A percentile compares a stretch with the other conserved stretches of the same genome.
phyloP scores from a whole-genome alignment of 2,797 vertebrate species.

The Phoxinus dragarum region DNA sequence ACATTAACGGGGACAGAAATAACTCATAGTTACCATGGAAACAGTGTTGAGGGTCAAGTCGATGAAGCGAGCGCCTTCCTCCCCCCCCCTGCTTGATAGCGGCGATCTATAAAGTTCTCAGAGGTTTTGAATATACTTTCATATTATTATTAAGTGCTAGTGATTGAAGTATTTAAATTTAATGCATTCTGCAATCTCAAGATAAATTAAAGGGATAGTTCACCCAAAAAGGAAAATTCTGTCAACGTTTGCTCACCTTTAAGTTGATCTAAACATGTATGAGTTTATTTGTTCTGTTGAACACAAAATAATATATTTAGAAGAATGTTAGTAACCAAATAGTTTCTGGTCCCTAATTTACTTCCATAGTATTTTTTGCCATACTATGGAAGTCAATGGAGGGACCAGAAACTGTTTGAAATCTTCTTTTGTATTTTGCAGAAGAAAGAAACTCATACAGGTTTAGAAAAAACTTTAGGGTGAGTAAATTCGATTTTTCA shows the following conservation, averaged over 20 bases:
- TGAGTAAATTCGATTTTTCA: no score
- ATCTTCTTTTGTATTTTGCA: background rate
- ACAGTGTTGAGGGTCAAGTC: background rate
- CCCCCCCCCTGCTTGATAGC: background rate
- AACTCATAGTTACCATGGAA: constrained; percentile 45
- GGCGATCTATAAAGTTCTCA: background rate
- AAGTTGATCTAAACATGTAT: background rate
- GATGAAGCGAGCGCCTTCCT: background rate
- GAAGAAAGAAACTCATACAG: no score
- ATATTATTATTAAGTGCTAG: background rate
- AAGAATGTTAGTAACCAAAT: background rate
- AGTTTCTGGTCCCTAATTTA: no score
- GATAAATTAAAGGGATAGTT: background rate
- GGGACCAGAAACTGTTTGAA: background rate
- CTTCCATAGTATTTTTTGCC: no score
- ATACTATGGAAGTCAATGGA: background rate
- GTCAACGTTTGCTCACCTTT: no score
- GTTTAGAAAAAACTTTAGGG: no score
- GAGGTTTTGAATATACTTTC: background rate
- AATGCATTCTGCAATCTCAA: background rate
- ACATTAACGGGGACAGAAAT: constrained; percentile 38
- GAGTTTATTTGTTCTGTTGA: no score
- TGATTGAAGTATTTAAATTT: background rate
- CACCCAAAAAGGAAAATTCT: no score
- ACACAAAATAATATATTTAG: background rate